These are phyloP conservation scores for Solenopsis fugax DNA, from an alignment of 1,140 invertebrate genomes.

Conservation along the genomic window DNA sequence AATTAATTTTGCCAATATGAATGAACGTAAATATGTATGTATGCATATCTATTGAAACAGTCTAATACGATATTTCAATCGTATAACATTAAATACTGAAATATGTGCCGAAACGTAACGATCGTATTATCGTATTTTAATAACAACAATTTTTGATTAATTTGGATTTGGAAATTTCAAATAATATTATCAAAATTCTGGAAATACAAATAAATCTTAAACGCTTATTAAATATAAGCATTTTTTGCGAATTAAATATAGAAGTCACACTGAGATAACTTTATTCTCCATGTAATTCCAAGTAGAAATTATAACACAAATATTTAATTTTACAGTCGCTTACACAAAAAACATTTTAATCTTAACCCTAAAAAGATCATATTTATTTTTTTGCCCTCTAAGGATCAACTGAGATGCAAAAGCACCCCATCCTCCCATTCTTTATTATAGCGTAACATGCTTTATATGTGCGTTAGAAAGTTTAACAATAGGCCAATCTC, in stretches of 20 bases:
- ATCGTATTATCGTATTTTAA: neutral
- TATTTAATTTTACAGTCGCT: conserved; percentile 9
- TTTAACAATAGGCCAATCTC: too few species aligned
- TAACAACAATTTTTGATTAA: neutral
- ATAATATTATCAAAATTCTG: neutral
- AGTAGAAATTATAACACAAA: neutral
- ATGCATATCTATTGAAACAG: neutral
- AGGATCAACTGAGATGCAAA: too few species aligned
- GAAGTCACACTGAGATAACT: neutral
- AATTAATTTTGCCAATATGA: neutral
- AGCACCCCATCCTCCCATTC: too few species aligned
- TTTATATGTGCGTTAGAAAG: too few species aligned
- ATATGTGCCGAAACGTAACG: neutral
- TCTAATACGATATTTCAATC: neutral
- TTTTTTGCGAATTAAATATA: too few species aligned
- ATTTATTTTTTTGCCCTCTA: too few species aligned
- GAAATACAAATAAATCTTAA: neutral
- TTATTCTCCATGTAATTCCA: conserved; percentile 11
- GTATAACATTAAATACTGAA: conserved; percentile 16
- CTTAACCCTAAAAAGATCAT: too few species aligned
- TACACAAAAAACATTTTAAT: neutral
- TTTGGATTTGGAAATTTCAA: neutral
- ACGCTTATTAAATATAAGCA: too few species aligned
- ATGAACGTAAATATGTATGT: neutral
- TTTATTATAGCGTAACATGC: too few species aligned